Base-by-base conservation (phyloP, 2,797 vertebrate genomes). In the Phoebastria nigripes region DNA sequence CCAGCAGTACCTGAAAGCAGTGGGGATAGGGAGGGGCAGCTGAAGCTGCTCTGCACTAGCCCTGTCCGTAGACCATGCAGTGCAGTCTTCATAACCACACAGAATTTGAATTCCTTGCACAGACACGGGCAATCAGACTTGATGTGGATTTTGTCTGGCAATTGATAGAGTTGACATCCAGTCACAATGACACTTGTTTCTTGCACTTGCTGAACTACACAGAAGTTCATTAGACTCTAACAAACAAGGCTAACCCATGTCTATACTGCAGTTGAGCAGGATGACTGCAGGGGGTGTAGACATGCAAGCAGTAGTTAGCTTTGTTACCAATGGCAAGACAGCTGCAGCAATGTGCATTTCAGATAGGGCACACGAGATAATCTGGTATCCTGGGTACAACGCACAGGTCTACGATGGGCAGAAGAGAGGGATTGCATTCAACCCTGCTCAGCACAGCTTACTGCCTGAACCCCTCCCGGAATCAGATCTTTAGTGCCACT, bases 221-320 rank as follows among this genome's bases (percentile, higher is more conserved):
- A n/a, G 1, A 24, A 39, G 22, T 8, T 59, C 61, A 31, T 3
- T 17, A 58, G 24, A 52, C 26, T 42, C 82, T 39, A 44, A 42
- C 44, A 66, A 77, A 15, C 19, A 10, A 19, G 52, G 61, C 61
- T 47, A 59, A 12, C 22, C 47, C 0, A 0, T 1, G 19, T 8
- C 44, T 44, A 11, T 11, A 12, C 54, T 26, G 39, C 67, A 54
- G 49, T 26, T 35, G 62, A 79, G 35, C 56, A 61, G 83, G 39
- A 35, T 31, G 69, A 61, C 61, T 90, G 69, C 83, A 87, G 58
- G 73, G 52, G 25, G 31, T 66, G 58, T 61, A 81, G 54, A 42
- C 42, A 31, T 2, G 54, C 46, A 77, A n/a, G 71, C 49, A 76
- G 70, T 9, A 61, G 22, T 16, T 15, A 17, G 6, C 58, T 39